Evolutionary conservation across 2,888 invertebrate genomes (phyloP), one percentile per base, ranked within the genome.

Genomic region (Uloborus plumipes): DNA sequence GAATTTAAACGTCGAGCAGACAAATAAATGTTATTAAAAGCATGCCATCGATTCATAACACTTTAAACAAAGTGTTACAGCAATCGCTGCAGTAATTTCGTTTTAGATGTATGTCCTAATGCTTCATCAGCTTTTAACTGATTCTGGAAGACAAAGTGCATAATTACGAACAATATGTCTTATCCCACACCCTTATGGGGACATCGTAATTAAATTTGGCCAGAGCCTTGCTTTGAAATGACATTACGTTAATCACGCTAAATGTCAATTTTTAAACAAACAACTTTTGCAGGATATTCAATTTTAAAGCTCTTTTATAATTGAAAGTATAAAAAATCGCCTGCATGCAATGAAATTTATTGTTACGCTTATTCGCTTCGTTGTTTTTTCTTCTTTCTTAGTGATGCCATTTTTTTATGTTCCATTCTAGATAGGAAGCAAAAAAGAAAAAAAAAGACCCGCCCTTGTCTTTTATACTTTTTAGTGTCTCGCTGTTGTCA

Each of bases 21-120:
- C 39, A 39, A 39, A 39, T 39, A 39, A 39, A 39, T 39, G 39
- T 39, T 39, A 39, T 39, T 39, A 39, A 39, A 9, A 7, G 9
- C 39, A 7, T 9, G 39, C 9, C 39, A 11, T 39, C 39, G 39
- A 39, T 39, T 39, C 39, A 39, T 39, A 39, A 39, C 11, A 39
- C 39, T 39, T 39, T 39, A 39, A 39, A 39, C 39, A 39, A 74
- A 65, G 65, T 74, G 55, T 47, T 65, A 65, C 58, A 55, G 55
- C 74, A 64, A 73, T 22, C 59, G 51, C 39, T 50, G 50, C 55
- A 58, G 65, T 74, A 74, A 74, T 74, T 74, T 47, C 55, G 65
- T 74, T 74, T 58, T 65, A 74, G 65, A 74, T 55, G 53, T 64
- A 74, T 74, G 53, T 58, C 58, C 65, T 74, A 65, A 74, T 65